These are phyloP conservation scores for Tautogolabrus adspersus DNA, from an alignment of 2,113 vertebrate genomes.

Conservation along the genomic window DNA sequence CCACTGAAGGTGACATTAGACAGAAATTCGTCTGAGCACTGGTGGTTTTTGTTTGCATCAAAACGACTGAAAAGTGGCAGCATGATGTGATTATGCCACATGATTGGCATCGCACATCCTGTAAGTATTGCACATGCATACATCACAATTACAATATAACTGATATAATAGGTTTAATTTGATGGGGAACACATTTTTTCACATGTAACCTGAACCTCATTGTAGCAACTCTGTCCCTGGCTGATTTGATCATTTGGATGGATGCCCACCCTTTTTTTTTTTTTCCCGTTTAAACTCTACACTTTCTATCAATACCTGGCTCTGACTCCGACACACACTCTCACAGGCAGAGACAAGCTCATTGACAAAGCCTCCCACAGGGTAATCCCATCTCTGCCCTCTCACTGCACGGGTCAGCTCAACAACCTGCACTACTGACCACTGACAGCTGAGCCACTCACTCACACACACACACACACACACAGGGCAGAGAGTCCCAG, in stretches of 20 bases:
- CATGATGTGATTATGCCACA: too few species aligned
- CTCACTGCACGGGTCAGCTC: slow-evolving; percentile 34
- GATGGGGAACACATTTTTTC: not conserved
- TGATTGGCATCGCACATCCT: too few species aligned
- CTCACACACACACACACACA: slow-evolving; percentile 9
- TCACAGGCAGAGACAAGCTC: slow-evolving; percentile 16
- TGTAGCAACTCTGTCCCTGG: not conserved
- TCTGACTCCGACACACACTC: not conserved
- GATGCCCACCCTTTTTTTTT: not conserved
- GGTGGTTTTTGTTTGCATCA: too few species aligned
- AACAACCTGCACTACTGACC: slow-evolving; percentile 39
- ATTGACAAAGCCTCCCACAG: slow-evolving; percentile 33
- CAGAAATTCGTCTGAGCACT: too few species aligned
- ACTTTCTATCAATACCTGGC: slow-evolving; percentile 19
- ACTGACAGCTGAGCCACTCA: slow-evolving; percentile 17
- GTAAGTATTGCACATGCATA: too few species aligned
- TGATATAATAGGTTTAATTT: not conserved
- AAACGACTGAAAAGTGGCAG: too few species aligned
- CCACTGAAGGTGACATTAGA: too few species aligned
- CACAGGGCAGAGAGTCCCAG: not conserved
- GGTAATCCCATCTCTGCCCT: slow-evolving; percentile 58
- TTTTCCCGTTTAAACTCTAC: not conserved
- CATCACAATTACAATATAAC: not conserved
- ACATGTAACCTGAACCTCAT: not conserved
- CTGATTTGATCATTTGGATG: not conserved